Percentiles rank a stretch among this genome's conserved stretches.
phyloP scores from a whole-genome alignment of 2,888 invertebrate species.

The Acholoe squamosa region DNA sequence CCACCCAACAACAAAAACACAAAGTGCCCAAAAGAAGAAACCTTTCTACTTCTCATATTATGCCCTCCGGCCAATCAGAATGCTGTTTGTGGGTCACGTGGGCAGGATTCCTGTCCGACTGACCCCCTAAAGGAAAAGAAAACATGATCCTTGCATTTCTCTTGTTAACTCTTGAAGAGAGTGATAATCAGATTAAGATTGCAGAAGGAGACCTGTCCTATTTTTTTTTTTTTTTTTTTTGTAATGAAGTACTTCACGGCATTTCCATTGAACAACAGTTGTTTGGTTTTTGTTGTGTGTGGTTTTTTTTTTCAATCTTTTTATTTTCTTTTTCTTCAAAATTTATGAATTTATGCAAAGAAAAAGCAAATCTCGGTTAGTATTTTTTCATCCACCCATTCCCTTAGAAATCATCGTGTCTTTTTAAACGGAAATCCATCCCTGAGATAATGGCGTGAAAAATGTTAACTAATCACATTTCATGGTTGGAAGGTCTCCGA shows the following conservation, averaged over 20 bases:
- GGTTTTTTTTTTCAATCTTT: no score
- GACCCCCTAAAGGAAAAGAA: background rate
- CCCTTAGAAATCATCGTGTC: background rate
- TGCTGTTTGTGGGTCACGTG: background rate
- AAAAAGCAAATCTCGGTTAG: background rate
- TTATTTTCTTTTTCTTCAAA: no score
- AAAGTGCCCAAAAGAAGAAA: background rate
- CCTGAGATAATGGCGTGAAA: background rate
- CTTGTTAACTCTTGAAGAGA: background rate
- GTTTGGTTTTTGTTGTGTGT: background rate
- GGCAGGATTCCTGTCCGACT: background rate
- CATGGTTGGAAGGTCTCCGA: background rate
- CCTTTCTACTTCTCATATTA: background rate
- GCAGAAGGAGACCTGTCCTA: background rate
- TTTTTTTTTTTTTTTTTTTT: background rate
- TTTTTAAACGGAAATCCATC: background rate
- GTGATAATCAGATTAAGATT: background rate
- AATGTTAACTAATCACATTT: slow-evolving; percentile 9
- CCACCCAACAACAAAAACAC: background rate
- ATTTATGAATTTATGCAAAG: background rate
- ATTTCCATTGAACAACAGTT: background rate
- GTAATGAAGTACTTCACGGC: background rate
- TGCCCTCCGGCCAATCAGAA: slow-evolving; percentile 1
- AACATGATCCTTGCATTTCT: background rate
- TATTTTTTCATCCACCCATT: no score